These are phyloP conservation scores for Corythornis cristatus DNA, from an alignment of 2,113 vertebrate species.

Conservation along the genomic window DNA sequence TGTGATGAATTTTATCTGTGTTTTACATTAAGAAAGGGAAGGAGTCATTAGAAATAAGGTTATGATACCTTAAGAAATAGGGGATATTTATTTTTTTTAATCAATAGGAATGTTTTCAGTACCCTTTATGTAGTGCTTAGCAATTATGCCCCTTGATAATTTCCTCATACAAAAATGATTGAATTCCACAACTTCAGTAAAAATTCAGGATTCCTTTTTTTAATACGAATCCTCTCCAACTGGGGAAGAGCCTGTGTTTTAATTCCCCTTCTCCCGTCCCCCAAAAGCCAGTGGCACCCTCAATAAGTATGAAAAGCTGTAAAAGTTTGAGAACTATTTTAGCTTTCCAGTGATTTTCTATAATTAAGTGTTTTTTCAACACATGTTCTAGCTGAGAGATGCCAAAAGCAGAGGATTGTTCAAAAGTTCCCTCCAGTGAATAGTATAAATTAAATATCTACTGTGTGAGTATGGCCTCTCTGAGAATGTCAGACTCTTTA, in stretches of 20 bases:
- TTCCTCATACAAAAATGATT: not conserved
- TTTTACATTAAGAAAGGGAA: slow-evolving; percentile 3
- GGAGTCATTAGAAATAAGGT: not conserved
- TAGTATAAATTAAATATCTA: slow-evolving; percentile 57
- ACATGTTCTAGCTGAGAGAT: slow-evolving; percentile 49
- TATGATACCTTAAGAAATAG: slow-evolving; percentile 14
- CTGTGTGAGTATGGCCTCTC: slow-evolving; percentile 45
- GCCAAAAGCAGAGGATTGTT: slow-evolving; percentile 47
- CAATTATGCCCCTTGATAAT: not conserved
- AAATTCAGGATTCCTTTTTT: not conserved
- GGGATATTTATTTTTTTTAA: not conserved
- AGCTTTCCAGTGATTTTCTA: slow-evolving; percentile 73
- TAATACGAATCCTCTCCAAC: not conserved
- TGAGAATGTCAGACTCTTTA: slow-evolving; percentile 28
- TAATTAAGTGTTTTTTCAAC: slow-evolving; percentile 65
- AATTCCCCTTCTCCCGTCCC: not conserved
- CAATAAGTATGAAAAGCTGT: slow-evolving; percentile 18
- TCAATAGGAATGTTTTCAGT: not conserved
- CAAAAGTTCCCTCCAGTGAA: slow-evolving; percentile 44
- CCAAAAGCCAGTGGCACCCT: slow-evolving; percentile 22
- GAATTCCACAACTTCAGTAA: slow-evolving; percentile 20
- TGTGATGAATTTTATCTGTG: slow-evolving; percentile 65
- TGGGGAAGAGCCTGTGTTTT: not conserved
- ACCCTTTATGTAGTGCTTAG: not conserved
- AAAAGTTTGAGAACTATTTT: slow-evolving; percentile 63